Evolutionary conservation across 2,797 vertebrate species (phyloP).

Genomic region (Tinamus major): DNA sequence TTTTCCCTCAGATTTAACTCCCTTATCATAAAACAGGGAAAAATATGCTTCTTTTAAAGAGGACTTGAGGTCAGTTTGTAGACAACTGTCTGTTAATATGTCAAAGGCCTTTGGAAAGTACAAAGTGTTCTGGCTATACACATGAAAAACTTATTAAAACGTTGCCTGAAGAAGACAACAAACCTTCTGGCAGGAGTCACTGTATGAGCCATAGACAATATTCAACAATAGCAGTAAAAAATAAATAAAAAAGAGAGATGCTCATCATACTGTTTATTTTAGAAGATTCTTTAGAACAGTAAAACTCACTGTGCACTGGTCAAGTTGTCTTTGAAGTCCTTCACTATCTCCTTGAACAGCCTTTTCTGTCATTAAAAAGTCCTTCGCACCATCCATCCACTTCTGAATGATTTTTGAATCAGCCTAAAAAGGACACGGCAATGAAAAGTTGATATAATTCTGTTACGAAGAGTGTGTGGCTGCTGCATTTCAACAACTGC

Average conservation of each 20-base stretch:
- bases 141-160: not conserved
- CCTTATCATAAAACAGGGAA: not conserved
- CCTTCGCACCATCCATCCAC: conserved; percentile 89
- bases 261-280: not conserved
- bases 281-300: not conserved
- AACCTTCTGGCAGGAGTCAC: not conserved
- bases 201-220: not conserved
- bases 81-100: not conserved
- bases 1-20: not conserved
- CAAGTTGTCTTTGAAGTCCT: conserved; percentile 87
- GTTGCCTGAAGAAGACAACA: accelerated
- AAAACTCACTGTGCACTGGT: conserved; percentile 88
- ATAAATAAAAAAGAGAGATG: not conserved
- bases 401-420: conserved; percentile 83
- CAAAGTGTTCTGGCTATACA: not conserved
- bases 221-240: conserved; percentile 22
- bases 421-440: conserved; percentile 78
- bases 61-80: not conserved
- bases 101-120: not conserved
- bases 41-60: not conserved
- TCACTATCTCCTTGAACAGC: conserved; percentile 76
- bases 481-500: not conserved
- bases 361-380: conserved; percentile 85
- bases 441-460: conserved; percentile 3
- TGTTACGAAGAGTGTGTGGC: not conserved